A percentile compares a stretch with the other conserved stretches of the same genome.
Evolutionary conservation across 1,140 invertebrate species (phyloP).

Genomic region (Diprion similis): DNA sequence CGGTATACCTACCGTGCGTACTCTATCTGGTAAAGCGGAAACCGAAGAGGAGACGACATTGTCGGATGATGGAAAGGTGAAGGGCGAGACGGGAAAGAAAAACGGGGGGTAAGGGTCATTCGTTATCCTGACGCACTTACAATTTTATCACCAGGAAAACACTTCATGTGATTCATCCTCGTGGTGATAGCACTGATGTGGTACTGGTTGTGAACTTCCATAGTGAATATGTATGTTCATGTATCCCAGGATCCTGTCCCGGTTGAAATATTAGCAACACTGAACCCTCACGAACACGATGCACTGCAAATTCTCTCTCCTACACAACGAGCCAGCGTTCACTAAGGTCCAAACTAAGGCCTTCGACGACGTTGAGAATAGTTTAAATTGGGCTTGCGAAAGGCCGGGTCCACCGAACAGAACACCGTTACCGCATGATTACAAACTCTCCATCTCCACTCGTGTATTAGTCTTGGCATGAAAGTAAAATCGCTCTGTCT

Average conservation of each 20-base stretch:
- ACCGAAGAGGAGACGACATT: not conserved
- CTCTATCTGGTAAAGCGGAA: not conserved
- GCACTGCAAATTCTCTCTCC: too few relatives aligned
- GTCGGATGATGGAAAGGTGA: not conserved
- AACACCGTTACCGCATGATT: not conserved
- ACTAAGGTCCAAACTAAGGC: too few relatives aligned
- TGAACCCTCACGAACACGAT: too few relatives aligned
- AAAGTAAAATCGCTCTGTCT: too few relatives aligned
- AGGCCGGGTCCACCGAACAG: not conserved
- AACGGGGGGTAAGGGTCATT: too few relatives aligned
- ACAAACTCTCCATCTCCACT: too few relatives aligned
- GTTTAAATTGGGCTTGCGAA: too few relatives aligned
- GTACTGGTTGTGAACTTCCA: constrained; percentile 56
- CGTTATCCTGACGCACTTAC: constrained; percentile 48
- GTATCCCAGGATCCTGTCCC: not conserved
- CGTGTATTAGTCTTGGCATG: too few relatives aligned
- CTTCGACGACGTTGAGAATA: too few relatives aligned
- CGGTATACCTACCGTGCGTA: not conserved
- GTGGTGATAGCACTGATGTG: constrained; percentile 51
- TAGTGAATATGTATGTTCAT: constrained; percentile 22
- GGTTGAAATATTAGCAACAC: too few relatives aligned
- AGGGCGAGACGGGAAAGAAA: too few relatives aligned
- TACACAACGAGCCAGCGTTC: too few relatives aligned
- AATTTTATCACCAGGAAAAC: constrained; percentile 63
- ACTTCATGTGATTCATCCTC: constrained; percentile 59